Evolutionary conservation across 2,113 vertebrate species (phyloP), one percentile per base, ranked within the genome.

Genomic region (Crotalus tigris): DNA sequence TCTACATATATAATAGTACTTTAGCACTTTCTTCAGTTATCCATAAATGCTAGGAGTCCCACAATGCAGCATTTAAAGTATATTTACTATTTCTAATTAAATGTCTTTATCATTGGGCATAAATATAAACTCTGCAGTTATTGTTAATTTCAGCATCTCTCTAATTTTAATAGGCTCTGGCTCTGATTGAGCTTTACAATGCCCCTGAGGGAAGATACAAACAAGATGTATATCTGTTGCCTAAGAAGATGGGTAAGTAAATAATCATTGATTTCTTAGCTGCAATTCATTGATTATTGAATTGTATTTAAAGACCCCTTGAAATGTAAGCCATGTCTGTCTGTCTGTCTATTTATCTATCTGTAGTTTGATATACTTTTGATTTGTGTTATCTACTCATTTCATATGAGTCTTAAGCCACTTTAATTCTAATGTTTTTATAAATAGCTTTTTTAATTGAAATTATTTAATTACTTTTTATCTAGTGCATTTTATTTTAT

Each of bases 171-270:
- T 87, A 99, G 99, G 99, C 99, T 88, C 97, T 99, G 97, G 99
- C 99, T 91, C 97, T 99, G 97, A 99, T 99, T 61, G 99, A 99
- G 96, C 98, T 99, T 94, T 99, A 99, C 96, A 99, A 99, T 0
- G 99, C 99, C 81, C 99, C 99, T 0, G 99, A 99, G 95, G 99
- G 99, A 54, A 98, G 99, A 33, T 99, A 99, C 97, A 99, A 99
- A 95, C 99, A 99, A 96, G 99, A 99, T 1, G 99, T 99, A 26
- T 99, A 99, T 95, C 98, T 99, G 93, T 98, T 99, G 97, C 99
- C 99, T 8, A 99, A 99, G 97, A 99, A 99, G 96, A 99, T 99
- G 99, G 99, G 99, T 99, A 97, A 98, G 98, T 94, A 87, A 39
- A 75, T 64, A 26, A 75, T 29, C 33, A n/a, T 46, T 33, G 85